Percentiles rank a stretch among this genome's conserved stretches.
Evolutionary conservation across 2,888 invertebrate species (phyloP).

Genomic region (Rotaria sp.): DNA sequence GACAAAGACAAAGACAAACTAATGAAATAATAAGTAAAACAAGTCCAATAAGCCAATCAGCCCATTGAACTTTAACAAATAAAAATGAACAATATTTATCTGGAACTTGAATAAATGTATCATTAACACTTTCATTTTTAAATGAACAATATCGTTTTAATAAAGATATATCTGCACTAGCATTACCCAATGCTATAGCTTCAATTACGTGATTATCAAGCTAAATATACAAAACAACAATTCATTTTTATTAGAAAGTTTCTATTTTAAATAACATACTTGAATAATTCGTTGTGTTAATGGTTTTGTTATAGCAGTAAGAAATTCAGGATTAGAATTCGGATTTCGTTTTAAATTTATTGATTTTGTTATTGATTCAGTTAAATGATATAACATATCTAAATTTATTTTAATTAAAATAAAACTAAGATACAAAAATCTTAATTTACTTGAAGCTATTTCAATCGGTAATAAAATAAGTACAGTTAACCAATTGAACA

Average conservation of each 20-base stretch:
- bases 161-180: not conserved
- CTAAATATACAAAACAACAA: not conserved
- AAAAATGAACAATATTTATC: slow-evolving; percentile 29
- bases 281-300: not conserved
- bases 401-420: not conserved
- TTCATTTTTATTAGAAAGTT: too few relatives aligned
- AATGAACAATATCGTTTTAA: not conserved
- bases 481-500: slow-evolving; percentile 40
- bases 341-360: not conserved
- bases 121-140: not conserved
- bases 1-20: slow-evolving; percentile 54
- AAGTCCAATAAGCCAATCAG: slow-evolving; percentile 53
- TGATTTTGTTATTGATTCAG: not conserved
- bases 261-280: not conserved
- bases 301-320: not conserved
- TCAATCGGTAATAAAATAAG: not conserved
- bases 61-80: slow-evolving; percentile 32
- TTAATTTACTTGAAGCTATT: too few relatives aligned
- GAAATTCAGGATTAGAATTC: not conserved
- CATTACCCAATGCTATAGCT: not conserved
- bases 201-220: not conserved
- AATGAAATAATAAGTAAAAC: slow-evolving; percentile 54
- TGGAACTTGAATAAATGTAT: not conserved
- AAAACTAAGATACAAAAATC: not conserved
- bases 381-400: not conserved